These are phyloP conservation scores for Drosophila demipolita DNA, from an alignment of 2,888 invertebrate species.

Conservation along the genomic window DNA sequence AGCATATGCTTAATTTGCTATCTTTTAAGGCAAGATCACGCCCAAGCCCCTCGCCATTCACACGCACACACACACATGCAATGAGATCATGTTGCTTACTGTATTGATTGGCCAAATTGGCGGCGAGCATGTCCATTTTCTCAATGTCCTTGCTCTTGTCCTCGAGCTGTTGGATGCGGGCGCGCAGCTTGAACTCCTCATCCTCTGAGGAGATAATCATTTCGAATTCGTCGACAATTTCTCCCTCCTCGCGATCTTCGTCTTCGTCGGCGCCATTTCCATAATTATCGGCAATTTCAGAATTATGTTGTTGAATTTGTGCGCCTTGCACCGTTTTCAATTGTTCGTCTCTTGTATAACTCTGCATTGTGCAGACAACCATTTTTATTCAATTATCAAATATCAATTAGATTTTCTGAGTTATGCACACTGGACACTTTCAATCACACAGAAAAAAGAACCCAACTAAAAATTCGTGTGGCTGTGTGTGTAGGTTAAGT, in stretches of 20 bases:
- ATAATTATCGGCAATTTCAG: slow-evolving; percentile 40
- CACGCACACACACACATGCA: slow-evolving; percentile 1
- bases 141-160: slow-evolving; percentile 84
- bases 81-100: slow-evolving; percentile 67
- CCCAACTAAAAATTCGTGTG: background rate
- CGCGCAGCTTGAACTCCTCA: slow-evolving; percentile 83
- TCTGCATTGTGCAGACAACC: slow-evolving; percentile 60
- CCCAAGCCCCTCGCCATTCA: background rate
- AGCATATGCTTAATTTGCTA: background rate
- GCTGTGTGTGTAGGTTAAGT: background rate
- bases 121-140: slow-evolving; percentile 83
- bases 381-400: slow-evolving; percentile 24
- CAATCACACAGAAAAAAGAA: slow-evolving; percentile 7
- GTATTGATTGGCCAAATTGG: slow-evolving; percentile 74
- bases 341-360: slow-evolving; percentile 38
- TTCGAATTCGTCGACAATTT: slow-evolving; percentile 84
- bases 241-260: slow-evolving; percentile 83
- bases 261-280: slow-evolving; percentile 64
- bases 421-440: slow-evolving; percentile 19
- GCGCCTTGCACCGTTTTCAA: slow-evolving; percentile 16
- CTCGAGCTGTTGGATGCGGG: slow-evolving; percentile 84
- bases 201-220: slow-evolving; percentile 84
- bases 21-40: slow-evolving; percentile 25
- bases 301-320: slow-evolving; percentile 9
- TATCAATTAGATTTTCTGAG: background rate